Evolutionary conservation across 2,888 invertebrate species (phyloP), one percentile per base, ranked within the genome.

Genomic region (Amaurobius ferox): DNA sequence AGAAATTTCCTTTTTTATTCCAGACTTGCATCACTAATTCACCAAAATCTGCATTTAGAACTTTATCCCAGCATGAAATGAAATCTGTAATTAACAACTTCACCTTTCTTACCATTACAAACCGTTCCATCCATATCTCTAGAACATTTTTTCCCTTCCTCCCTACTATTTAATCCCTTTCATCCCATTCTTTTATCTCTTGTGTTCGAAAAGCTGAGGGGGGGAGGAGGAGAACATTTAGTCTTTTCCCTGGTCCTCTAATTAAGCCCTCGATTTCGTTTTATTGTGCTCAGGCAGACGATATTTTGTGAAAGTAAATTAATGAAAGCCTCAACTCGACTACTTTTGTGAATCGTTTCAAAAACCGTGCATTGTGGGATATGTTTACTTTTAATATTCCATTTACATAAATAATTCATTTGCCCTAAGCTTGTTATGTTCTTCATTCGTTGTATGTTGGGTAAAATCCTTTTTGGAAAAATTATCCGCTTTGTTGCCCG

Each of bases 371-470:
- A 16, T 44, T 9, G 11, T 9, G 44, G 44, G n/a, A n/a, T 23
- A 23, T 55, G 55, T 55, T 55, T 55, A 55, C 23, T 55, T 55
- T 55, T 55, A 23, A 55, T 55, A 23, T 23, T 55, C 23, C 55
- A 55, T 55, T 55, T 23, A 23, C 55, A 55, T 55, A 55, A 55
- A 55, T 55, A 55, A 55, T 55, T 55, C 55, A 55, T 55, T 55
- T 23, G 19, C 23, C 23, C 23, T 55, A 23, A 55, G 55, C 23
- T 55, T 55, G 55, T 55, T 55, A 55, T 55, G 35, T 35, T 35
- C 35, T 35, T 35, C 35, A 35, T 35, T 35, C 9, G 35, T 7
- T 35, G 35, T 9, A n/a, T n/a, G n/a, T n/a, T n/a, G n/a, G 9
- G 35, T 7, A 23, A 55, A 55, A 55, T 55, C 55, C 55, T 16